A percentile compares a stretch with the other conserved stretches of the same genome.
phyloP scores from a whole-genome alignment of 2,113 vertebrate species.

The Tonatia bakeri region DNA sequence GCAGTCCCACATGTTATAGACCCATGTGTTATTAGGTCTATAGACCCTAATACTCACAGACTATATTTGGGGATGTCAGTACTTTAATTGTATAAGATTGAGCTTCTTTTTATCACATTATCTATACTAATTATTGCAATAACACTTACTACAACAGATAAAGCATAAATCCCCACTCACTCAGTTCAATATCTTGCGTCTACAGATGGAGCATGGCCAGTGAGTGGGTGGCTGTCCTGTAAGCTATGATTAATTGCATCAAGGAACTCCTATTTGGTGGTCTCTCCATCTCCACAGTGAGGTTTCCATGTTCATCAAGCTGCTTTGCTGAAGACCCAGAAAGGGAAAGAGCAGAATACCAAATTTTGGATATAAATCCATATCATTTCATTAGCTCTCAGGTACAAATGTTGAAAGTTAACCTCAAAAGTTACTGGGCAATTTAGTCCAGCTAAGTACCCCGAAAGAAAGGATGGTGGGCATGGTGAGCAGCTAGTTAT shows the following conservation, averaged over 20 bases:
- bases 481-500: accelerated
- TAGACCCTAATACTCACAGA: not conserved
- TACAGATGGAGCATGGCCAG: accelerated
- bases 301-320: not conserved
- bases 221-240: accelerated
- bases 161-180: not conserved
- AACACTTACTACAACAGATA: not conserved
- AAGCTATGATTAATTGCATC: not conserved
- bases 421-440: not conserved
- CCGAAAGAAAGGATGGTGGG: not conserved
- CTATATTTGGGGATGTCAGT: not conserved
- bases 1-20: accelerated
- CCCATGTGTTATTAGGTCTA: too few relatives aligned
- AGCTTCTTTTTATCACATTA: not conserved
- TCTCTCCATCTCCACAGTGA: accelerated
- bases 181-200: not conserved
- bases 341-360: not conserved
- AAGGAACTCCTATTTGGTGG: not conserved
- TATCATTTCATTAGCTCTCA: not conserved
- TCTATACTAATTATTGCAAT: not conserved
- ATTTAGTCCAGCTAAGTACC: not conserved
- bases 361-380: not conserved
- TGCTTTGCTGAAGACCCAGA: not conserved
- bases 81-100: not conserved
- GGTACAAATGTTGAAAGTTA: not conserved